A percentile compares a stretch with the other conserved stretches of the same genome.
These are phyloP conservation scores for Laodelphax striatellus DNA, from an alignment of 1,140 invertebrate genomes.

Conservation along the genomic window DNA sequence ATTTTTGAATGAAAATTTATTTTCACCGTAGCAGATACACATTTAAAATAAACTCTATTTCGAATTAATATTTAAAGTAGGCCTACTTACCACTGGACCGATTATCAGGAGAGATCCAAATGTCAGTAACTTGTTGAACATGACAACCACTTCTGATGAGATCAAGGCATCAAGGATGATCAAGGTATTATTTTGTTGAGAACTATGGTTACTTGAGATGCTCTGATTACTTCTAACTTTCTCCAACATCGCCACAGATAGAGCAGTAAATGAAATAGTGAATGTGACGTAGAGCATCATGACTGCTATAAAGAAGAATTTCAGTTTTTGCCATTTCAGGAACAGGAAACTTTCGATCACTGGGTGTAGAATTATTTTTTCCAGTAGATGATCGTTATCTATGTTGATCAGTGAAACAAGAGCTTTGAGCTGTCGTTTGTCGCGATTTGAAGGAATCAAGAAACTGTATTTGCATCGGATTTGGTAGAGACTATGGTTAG, in stretches of 20 bases:
- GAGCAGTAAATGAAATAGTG: slow-evolving; percentile 27
- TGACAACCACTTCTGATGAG: neutral
- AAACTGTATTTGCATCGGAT: slow-evolving; percentile 37
- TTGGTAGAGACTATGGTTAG: slow-evolving; percentile 34
- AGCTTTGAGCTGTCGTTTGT: slow-evolving; percentile 33
- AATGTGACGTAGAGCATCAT: slow-evolving; percentile 31
- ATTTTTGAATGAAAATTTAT: no score
- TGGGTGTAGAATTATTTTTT: slow-evolving; percentile 28
- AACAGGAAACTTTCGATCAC: slow-evolving; percentile 35
- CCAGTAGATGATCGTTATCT: slow-evolving; percentile 34
- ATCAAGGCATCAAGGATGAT: neutral
- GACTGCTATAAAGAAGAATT: slow-evolving; percentile 33
- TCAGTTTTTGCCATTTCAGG: slow-evolving; percentile 35
- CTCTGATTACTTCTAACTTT: neutral
- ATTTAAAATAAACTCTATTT: no score
- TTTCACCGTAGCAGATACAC: no score
- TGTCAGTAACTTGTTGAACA: neutral
- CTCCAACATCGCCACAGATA: slow-evolving; percentile 5
- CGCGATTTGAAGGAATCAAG: slow-evolving; percentile 28
- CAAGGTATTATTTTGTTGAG: neutral
- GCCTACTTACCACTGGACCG: neutral
- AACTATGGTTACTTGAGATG: neutral
- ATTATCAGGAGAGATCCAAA: neutral
- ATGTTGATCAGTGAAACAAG: slow-evolving; percentile 36
- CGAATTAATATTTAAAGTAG: neutral